Evolutionary conservation across 2,797 vertebrate species (phyloP), one percentile per base, ranked within the genome.

Genomic region (Enteromius mattozi): DNA sequence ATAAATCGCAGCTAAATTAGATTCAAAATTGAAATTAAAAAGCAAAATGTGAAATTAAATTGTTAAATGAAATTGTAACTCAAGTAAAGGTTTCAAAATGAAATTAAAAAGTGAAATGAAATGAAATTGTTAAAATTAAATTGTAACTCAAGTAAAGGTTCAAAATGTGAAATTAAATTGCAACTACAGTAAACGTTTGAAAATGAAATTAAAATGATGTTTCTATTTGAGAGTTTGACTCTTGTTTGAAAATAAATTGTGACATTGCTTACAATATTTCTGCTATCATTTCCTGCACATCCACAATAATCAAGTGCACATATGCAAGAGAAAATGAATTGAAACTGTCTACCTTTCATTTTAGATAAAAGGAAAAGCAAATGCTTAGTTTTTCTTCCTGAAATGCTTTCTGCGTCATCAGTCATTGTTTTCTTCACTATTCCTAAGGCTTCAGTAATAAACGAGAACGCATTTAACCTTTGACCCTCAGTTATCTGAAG

Each of bases 301-400:
- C 12, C 10, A 27, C 30, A 37, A 78, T 19, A 61, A 40, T 59
- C 49, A 56, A 45, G 40, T 30, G 40, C 63, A 65, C 27, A 30
- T 30, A 2, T 2, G 6, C 2, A 35, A 3, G 30, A 33, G 33
- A 79, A 79, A 19, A 47, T 49, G 61, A 66, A 79, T 35, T 9
- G 56, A 79, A 65, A 66, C 77, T 4, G 59, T 65, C n/a, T 27
- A 65, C 56, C 37, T 40, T 42, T 78, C 56, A 45, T 63, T 78
- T 30, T 21, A 14, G 2, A 10, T 3, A 12, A 3, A 40, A 78
- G 16, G 37, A 47, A 63, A 30, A 21, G n/a, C 56, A 27, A 78
- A 17, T 12, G 17, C 10, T 61, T 59, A 19, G 56, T 79, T 66
- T 66, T 45, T 2, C 17, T 79, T 79, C 42, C 77, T 63, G 17